Conservation (phyloP, 2,797 vertebrate genomes). For the Craterocephalus amniculus region DNA sequence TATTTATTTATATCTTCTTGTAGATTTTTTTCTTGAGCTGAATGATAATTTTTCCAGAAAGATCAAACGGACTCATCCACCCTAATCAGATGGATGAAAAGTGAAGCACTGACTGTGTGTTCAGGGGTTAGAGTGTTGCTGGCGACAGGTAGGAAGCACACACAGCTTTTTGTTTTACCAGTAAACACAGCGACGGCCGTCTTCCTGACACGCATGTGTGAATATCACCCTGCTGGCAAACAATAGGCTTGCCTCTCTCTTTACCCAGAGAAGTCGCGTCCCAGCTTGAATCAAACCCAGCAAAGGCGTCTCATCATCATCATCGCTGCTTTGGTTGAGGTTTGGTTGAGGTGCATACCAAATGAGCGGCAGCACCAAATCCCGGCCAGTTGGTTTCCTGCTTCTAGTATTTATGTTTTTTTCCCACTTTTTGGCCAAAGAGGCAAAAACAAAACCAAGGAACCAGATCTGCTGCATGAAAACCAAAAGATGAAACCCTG, state of each 20-base stretch:
- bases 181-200: constrained; percentile 27
- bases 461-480: constrained; percentile 1
- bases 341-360: not conserved
- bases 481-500: not conserved
- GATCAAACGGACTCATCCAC: not conserved
- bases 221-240: constrained; percentile 40
- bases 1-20: not conserved
- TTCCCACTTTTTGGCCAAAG: not conserved
- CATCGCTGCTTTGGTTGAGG: constrained; percentile 2
- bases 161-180: constrained; percentile 45
- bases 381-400: not conserved
- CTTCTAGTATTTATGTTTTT: not conserved
- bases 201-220: constrained; percentile 30
- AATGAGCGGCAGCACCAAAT: not conserved
- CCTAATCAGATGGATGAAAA: not conserved
- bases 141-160: not conserved
- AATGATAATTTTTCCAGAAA: not conserved
- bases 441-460: not conserved
- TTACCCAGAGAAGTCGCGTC: constrained; percentile 31
- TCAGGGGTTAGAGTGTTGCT: constrained; percentile 12
- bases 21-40: not conserved
- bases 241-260: constrained; percentile 34
- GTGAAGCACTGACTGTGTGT: constrained; percentile 8
- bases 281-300: constrained; percentile 21
- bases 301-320: constrained; percentile 12